Percentiles rank a stretch among this genome's conserved stretches.
These are phyloP conservation scores for Microplitis mediator DNA, from an alignment of 1,140 invertebrate species.

Conservation along the genomic window DNA sequence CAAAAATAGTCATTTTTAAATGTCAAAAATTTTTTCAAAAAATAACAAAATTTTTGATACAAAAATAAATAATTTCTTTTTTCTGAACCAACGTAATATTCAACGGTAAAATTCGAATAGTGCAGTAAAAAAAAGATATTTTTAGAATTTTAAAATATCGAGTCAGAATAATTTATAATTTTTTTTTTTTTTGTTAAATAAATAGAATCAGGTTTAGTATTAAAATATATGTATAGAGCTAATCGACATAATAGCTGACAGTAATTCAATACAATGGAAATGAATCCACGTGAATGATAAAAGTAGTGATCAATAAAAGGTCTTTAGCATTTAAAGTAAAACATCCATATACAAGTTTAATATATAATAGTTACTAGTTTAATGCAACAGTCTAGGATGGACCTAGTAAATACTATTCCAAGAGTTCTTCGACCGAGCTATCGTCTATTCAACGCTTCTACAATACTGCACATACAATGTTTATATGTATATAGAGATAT, in stretches of 20 bases:
- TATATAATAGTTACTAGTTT: background rate
- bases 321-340: background rate
- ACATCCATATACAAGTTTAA: slow-evolving; percentile 3
- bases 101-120: too few relatives aligned
- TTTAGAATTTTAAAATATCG: too few relatives aligned
- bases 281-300: background rate
- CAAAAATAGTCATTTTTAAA: background rate
- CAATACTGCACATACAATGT: background rate
- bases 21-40: background rate
- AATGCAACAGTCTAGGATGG: slow-evolving; percentile 1
- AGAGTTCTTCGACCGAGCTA: slow-evolving; percentile 14
- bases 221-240: too few relatives aligned
- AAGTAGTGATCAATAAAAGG: slow-evolving; percentile 23
- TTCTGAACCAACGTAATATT: too few relatives aligned
- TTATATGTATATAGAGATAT: background rate
- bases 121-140: too few relatives aligned
- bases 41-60: background rate
- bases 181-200: too few relatives aligned
- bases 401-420: slow-evolving; percentile 21
- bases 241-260: background rate
- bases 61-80: background rate
- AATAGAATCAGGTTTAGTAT: too few relatives aligned
- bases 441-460: background rate
- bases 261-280: background rate
- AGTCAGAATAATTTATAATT: too few relatives aligned